Base-by-base conservation (phyloP, 2,888 invertebrate species). In the Hyposoter didymator region DNA sequence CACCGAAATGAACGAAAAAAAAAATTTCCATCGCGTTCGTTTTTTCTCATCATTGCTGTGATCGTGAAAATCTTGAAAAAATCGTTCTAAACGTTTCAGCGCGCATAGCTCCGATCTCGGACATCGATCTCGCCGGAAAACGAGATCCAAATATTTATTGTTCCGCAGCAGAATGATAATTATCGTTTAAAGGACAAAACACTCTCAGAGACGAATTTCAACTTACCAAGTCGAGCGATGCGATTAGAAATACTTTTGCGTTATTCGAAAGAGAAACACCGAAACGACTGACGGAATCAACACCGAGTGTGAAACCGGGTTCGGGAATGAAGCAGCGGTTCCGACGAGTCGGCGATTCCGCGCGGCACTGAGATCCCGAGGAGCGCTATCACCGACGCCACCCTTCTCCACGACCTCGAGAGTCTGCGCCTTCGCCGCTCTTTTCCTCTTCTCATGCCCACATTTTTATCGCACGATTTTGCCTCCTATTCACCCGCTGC, bases 291-390 rank as follows among this genome's bases (percentile, higher is more conserved):
- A 55, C 22, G 22, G 8, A 12, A 22, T 22, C 12, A 55, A 5
- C 19, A 28, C 22, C 55, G 22, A 28, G 28, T 22, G 4, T 28
- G 22, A 59, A n/a, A 59, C 28, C 59, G 59, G 59, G 28, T 59
- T 39, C 28, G 59, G 12, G 14, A 14, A 28, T 28, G 28, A 59
- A 28, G 70, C 45, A 76, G 72, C 49, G 35, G 19, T 74, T 62
- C 64, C 55, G 43, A 70, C 82, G 55, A 64, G 74, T 78, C 78
- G 55, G 84, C 64, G 69, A 73, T 78, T 64, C 62, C 74, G 82
- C 84, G 78, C 82, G 82, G 62, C 74, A 85, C 84, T 85, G 84
- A 76, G 39, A 39, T 59, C 76, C 66, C 39, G 32, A 62, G 7
- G 70, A 76, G 22, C 64, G 47, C 45, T 59, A 76, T 66, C 66